These are phyloP conservation scores for Tangara arthus DNA, from an alignment of 2,797 vertebrate genomes.

Conservation along the genomic window DNA sequence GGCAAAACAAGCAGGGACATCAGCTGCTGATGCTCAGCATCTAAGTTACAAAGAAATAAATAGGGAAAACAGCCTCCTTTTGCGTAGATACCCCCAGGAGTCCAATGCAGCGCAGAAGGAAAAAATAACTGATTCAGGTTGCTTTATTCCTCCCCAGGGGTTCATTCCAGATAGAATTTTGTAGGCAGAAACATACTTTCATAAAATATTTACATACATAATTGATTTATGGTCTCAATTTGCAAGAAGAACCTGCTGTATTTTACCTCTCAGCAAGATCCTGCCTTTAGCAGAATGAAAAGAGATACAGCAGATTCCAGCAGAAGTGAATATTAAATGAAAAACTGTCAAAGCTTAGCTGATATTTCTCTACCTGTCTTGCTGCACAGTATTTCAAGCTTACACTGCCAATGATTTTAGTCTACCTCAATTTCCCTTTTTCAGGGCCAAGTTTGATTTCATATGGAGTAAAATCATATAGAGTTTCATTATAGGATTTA, in stretches of 20 bases:
- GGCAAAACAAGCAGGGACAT: not conserved
- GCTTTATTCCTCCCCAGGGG: not conserved
- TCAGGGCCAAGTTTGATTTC: not conserved
- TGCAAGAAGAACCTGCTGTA: not conserved
- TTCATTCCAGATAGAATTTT: not conserved
- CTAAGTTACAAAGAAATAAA: not conserved
- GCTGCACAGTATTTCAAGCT: not conserved
- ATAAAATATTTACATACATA: not conserved
- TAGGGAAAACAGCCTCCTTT: not conserved
- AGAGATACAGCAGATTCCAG: not conserved
- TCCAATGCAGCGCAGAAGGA: not conserved
- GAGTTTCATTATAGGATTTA: not conserved
- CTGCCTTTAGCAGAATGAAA: not conserved
- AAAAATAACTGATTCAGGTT: not conserved
- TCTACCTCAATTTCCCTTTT: not conserved
- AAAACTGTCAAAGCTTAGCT: not conserved
- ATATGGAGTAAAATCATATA: not conserved
- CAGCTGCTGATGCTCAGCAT: not conserved
- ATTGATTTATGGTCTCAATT: not conserved
- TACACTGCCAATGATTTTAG: not conserved
- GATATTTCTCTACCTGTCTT: not conserved
- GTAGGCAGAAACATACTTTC: not conserved
- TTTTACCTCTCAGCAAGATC: not conserved
- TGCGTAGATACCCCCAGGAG: not conserved
- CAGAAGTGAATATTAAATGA: not conserved